Evolutionary conservation across 2,797 vertebrate genomes (phyloP), one percentile per base, ranked within the genome.

Genomic region (Cyprinodon diabolis): DNA sequence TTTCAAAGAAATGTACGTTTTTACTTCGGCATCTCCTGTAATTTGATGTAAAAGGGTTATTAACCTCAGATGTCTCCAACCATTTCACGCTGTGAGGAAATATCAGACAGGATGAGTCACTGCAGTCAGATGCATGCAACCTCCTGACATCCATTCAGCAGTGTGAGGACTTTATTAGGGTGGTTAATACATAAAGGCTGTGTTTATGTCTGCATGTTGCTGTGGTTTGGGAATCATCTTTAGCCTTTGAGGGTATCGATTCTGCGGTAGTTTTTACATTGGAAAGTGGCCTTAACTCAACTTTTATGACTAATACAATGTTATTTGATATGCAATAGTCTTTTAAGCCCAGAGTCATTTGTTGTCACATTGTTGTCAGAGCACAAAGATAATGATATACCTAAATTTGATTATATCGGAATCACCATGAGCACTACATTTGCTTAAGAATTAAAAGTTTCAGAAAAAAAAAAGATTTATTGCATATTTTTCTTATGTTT

Each of bases 101-200:
- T 48, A 81, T 79, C 45, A 80, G 60, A 30, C 57, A 60, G 75
- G 65, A 77, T 85, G 82, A 86, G 84, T 85, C 87, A 90, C 72
- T 17, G 0, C 52, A 68, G 37, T 71, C 69, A 81, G 68, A 76
- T 52, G 54, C 51, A 76, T 65, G 76, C 68, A 86, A 76, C 67
- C 68, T 66, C 71, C 75, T 75, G 76, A 80, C 82, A 81, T 60
- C 40, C 65, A 60, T 85, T 74, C 62, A 84, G 52, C 45, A 68
- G 55, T 7, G 11, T 71, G 60, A 82, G n/a, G 65, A 72, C 72
- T 74, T 81, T 69, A 80, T 75, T 47, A 37, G 47, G 67, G 30
- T 78, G 54, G 19, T 62, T 67, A 68, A 69, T 51, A 19, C 25
- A 1, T 68, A 66, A 62, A 79, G 30, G 35, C 49, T 72, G 45